Conservation (phyloP, 2,797 vertebrate species). For the Jordanella pulchra region DNA sequence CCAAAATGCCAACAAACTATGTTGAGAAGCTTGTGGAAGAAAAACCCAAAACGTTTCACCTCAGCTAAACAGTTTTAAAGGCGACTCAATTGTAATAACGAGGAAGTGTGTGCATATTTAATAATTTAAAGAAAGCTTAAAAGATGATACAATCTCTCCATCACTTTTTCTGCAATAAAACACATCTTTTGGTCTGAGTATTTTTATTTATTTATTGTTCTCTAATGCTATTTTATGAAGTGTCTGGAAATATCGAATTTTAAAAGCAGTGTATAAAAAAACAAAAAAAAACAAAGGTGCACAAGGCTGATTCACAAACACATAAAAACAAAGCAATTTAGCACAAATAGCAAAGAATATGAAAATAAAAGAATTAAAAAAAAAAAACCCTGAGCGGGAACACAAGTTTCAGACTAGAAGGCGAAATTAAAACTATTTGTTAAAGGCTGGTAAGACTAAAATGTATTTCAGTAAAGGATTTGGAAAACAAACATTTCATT, state of each 20-base stretch:
- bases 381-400: neutral
- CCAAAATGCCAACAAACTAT: neutral
- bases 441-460: neutral
- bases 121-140: neutral
- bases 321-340: neutral
- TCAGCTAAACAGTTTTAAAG: neutral
- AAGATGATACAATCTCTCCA: too few species aligned
- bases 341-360: neutral
- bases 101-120: neutral
- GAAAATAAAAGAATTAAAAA: neutral
- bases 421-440: neutral
- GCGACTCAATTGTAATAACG: neutral
- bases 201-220: too few species aligned
- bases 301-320: neutral
- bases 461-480: neutral
- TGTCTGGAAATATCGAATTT: too few species aligned
- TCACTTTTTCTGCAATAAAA: too few species aligned
- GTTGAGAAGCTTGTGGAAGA: neutral
- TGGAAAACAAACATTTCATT: neutral
- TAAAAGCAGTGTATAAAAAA: too few species aligned
- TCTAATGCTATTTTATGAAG: too few species aligned
- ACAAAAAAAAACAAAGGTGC: too few species aligned
- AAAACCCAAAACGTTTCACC: too few species aligned
- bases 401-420: neutral
- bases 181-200: too few species aligned